phyloP scores from a whole-genome alignment of 1,140 invertebrate species.

The Plectrocnemia conspersa region DNA sequence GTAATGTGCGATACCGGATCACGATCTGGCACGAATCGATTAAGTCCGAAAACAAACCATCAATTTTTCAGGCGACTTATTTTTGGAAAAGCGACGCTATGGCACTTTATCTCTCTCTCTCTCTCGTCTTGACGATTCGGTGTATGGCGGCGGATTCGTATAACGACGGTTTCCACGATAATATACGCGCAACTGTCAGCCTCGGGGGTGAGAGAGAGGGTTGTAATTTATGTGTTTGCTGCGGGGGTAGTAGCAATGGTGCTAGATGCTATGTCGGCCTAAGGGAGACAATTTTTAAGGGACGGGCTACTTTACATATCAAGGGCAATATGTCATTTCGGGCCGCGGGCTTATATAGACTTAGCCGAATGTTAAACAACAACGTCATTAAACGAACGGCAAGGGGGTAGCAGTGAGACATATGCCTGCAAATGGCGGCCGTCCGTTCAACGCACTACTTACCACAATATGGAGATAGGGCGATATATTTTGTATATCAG shows the following conservation, averaged over 20 bases:
- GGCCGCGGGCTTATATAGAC: conserved; percentile 18
- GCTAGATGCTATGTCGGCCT: background rate
- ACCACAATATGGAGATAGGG: too few relatives aligned
- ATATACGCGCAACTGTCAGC: conserved; percentile 28
- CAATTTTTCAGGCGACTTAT: conserved; percentile 27
- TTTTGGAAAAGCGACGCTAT: conserved; percentile 13
- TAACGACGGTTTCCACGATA: conserved; percentile 22
- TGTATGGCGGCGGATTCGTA: conserved; percentile 7
- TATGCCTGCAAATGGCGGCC: too few relatives aligned
- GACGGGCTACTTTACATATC: conserved; percentile 28
- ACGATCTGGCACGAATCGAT: conserved; percentile 19
- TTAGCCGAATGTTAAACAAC: conserved; percentile 30
- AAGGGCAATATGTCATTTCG: conserved; percentile 28
- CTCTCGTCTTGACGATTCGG: background rate
- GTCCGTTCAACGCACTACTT: too few relatives aligned
- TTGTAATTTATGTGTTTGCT: conserved; percentile 27
- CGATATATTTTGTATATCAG: too few relatives aligned
- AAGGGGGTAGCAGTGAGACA: too few relatives aligned
- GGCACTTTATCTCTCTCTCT: too few relatives aligned
- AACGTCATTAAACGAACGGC: conserved; percentile 11
- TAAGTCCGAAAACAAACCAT: conserved; percentile 27
- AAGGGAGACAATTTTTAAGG: conserved; percentile 26
- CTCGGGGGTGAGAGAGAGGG: conserved; percentile 7
- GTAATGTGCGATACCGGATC: too few relatives aligned
- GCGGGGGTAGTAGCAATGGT: background rate